Base-by-base conservation (phyloP, 2,113 vertebrate species). In the Diglossa brunneiventris region DNA sequence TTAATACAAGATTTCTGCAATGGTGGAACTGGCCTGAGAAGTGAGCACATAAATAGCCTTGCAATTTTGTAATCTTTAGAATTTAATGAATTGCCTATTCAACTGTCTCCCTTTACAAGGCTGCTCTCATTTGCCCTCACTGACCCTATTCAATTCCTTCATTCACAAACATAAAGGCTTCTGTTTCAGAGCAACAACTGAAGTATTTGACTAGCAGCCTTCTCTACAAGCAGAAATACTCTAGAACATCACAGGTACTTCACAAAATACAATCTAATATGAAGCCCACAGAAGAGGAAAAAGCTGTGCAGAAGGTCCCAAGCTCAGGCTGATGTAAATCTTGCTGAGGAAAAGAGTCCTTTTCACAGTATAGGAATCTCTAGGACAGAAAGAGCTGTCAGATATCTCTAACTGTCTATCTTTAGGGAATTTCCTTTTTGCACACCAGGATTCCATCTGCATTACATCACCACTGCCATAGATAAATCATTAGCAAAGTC, bases 71-170 rank as follows among this genome's bases (percentile, higher is more conserved):
- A 88, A 88, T 94, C 85, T 86, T 94, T 53, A 96, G 80, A 90
- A 89, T 94, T 64, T 82, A 76, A 96, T 96, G 92, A 97, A 97
- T 96, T 93, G 94, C 89, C 94, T 94, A 92, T 97, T 97, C 86
- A 96, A 37, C 73, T 33, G 31, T 37, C 88, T 95, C 80, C 41
- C 44, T 92, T 97, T 87, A 78, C 61, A 93, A 83, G 69, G 56
- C 95, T 92, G 83, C 64, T 96, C 83, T 95, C 88, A 92, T 92
- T 84, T 93, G 89, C 66, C 83, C 80, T 90, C 83, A n/a, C 69
- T 93, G 86, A 94, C 86, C 83, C 66, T 62, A 66, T 92, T 94
- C 86, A 96, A 52, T 93, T 94, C 80, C 86, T 90, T 82, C 86
- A 92, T 89, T 95, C 92, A 95, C 68, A 81, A 94, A 79, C 74